phyloP scores from a whole-genome alignment of 2,113 vertebrate genomes.

The Petrocephalus microphthalmus region DNA sequence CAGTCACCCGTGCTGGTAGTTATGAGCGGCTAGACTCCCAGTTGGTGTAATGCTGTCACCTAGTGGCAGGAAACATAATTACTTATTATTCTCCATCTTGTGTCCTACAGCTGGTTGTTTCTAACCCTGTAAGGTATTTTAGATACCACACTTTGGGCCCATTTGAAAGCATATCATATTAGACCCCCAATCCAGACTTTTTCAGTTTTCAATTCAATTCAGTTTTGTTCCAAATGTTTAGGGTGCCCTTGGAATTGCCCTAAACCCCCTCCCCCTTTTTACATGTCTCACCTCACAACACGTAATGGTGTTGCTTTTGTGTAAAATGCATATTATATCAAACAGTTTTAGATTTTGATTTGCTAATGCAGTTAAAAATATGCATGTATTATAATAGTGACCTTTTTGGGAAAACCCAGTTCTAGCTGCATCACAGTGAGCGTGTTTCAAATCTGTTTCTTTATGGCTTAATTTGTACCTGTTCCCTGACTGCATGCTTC shows the following conservation, averaged over 20 bases:
- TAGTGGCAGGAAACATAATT: conserved; percentile 16
- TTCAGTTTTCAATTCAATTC: too few species aligned
- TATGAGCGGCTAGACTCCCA: conserved; percentile 58
- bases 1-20: conserved; percentile 75
- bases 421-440: background rate
- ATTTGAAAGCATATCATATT: too few species aligned
- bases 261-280: background rate
- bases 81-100: background rate
- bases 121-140: background rate
- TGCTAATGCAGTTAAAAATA: background rate
- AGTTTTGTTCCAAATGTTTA: too few species aligned
- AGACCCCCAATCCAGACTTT: too few species aligned
- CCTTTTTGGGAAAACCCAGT: background rate
- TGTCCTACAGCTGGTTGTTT: background rate
- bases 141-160: background rate
- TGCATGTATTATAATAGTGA: background rate
- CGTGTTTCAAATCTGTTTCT: background rate
- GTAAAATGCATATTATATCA: background rate
- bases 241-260: too few species aligned
- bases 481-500: background rate
- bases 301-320: background rate
- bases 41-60: conserved; percentile 22
- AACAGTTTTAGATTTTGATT: background rate
- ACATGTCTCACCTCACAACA: background rate
- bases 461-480: background rate